Evolutionary conservation across 2,888 invertebrate species (phyloP).

Genomic region (Himalopsyche kuldschensis): DNA sequence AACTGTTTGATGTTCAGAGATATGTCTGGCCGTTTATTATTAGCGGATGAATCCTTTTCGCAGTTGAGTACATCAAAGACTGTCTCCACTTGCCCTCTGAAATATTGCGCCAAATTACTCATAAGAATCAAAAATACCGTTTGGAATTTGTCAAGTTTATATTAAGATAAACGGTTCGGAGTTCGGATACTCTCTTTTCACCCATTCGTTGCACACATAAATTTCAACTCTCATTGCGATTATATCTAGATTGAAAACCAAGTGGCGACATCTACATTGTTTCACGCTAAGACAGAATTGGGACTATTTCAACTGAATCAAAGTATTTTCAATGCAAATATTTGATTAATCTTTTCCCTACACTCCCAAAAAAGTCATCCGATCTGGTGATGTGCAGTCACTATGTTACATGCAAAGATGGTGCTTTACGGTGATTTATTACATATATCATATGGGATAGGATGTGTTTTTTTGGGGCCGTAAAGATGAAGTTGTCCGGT

Average conservation of each 20-base stretch:
- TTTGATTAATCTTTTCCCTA: too few relatives aligned
- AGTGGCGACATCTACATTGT: neutral
- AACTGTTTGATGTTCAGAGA: neutral
- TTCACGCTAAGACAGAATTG: too few relatives aligned
- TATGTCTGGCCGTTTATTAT: neutral
- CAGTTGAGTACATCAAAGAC: neutral
- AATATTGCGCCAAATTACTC: neutral
- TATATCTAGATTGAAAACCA: neutral
- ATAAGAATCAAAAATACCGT: neutral
- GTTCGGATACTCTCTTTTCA: neutral
- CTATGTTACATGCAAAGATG: too few relatives aligned
- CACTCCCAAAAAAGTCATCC: too few relatives aligned
- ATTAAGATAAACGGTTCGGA: neutral
- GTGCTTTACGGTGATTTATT: too few relatives aligned
- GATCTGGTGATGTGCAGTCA: too few relatives aligned
- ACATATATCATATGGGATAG: too few relatives aligned
- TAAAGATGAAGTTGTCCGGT: too few relatives aligned
- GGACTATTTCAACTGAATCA: too few relatives aligned
- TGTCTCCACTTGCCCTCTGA: neutral
- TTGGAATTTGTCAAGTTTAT: neutral
- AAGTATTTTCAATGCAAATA: too few relatives aligned
- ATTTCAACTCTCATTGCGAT: neutral
- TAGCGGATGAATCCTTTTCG: neutral
- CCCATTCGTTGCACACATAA: neutral
- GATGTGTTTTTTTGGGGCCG: too few relatives aligned